These are phyloP conservation scores for Fabriciana adippe DNA, from an alignment of 2,888 invertebrate genomes.

Conservation along the genomic window DNA sequence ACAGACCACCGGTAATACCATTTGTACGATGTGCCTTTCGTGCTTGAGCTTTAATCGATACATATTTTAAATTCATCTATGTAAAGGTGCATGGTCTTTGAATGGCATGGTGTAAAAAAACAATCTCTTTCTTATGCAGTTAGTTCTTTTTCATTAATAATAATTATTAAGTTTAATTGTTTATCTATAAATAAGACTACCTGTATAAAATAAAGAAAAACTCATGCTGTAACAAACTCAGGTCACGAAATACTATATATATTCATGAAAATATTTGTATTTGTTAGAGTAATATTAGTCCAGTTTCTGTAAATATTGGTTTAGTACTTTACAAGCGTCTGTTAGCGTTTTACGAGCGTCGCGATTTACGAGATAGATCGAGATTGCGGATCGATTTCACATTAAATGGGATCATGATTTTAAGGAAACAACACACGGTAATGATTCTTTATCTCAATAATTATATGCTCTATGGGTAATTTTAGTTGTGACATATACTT, in stretches of 20 bases:
- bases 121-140: too few species aligned
- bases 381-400: constrained; percentile 23
- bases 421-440: constrained; percentile 8
- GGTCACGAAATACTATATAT: constrained; percentile 26
- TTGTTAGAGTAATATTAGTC: constrained; percentile 25
- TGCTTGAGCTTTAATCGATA: constrained; percentile 22
- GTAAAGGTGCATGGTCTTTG: too few species aligned
- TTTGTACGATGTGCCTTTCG: constrained; percentile 19
- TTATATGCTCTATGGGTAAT: background rate
- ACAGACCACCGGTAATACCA: constrained; percentile 48
- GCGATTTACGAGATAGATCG: constrained; percentile 25
- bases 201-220: background rate
- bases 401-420: constrained; percentile 24
- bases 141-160: too few species aligned
- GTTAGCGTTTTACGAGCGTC: constrained; percentile 29
- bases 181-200: too few species aligned
- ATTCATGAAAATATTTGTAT: constrained; percentile 27
- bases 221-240: constrained; percentile 8
- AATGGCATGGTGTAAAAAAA: too few species aligned
- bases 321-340: constrained; percentile 25
- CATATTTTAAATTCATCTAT: constrained; percentile 13
- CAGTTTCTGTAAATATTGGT: constrained; percentile 29
- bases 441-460: background rate
- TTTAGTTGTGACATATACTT: background rate
- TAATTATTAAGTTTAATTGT: too few species aligned